A percentile compares a stretch with the other conserved stretches of the same genome.
These are phyloP conservation scores for Phyllopteryx taeniolatus DNA, from an alignment of 2,113 vertebrate genomes.

Conservation along the genomic window DNA sequence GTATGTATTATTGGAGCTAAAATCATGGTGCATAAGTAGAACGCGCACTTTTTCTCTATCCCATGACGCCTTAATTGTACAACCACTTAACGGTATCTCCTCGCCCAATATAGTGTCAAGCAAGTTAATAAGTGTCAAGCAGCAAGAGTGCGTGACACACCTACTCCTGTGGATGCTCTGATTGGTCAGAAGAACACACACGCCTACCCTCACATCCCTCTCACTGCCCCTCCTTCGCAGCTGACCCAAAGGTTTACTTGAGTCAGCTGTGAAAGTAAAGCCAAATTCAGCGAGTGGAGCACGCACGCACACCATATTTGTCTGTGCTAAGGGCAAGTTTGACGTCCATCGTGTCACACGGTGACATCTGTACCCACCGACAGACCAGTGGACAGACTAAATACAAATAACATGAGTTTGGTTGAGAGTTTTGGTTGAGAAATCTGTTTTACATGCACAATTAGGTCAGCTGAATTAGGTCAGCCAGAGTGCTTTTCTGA, in stretches of 20 bases:
- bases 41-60: too few species aligned
- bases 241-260: constrained; percentile 22
- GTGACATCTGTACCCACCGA: not conserved
- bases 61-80: too few species aligned
- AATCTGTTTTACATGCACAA: not conserved
- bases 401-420: not conserved
- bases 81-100: too few species aligned
- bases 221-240: constrained; percentile 12
- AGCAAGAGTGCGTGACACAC: constrained; percentile 38
- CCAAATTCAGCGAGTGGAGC: constrained; percentile 9
- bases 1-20: too few species aligned
- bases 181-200: constrained; percentile 46
- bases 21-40: too few species aligned
- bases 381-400: not conserved
- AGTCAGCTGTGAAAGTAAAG: constrained; percentile 14
- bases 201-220: constrained; percentile 11
- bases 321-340: constrained; percentile 10
- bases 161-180: constrained; percentile 28
- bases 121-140: not conserved
- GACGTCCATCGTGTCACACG: not conserved
- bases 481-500: not conserved
- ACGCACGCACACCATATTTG: not conserved
- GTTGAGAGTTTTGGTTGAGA: not conserved
- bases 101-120: not conserved
- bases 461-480: not conserved